Conservation (phyloP, 2,113 vertebrate genomes). For the Lates calcarifer region DNA sequence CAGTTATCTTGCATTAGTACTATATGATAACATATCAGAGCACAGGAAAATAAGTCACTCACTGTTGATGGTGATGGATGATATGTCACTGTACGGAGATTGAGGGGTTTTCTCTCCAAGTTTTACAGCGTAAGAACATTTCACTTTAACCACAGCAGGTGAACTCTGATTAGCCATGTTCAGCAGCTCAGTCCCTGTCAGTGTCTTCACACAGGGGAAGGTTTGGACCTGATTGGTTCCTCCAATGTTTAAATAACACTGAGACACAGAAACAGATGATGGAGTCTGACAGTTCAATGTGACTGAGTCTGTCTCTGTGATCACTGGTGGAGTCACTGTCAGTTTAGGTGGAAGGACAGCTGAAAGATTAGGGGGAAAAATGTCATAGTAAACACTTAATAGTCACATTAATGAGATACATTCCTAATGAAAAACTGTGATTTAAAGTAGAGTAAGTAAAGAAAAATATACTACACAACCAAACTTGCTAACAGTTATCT, state of each 20-base stretch:
- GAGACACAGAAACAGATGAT: background rate
- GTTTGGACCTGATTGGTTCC: fast-evolving
- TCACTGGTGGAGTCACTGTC: background rate
- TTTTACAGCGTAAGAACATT: constrained; percentile 28
- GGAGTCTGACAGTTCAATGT: constrained; percentile 21
- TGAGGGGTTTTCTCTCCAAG: background rate
- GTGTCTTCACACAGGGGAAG: background rate
- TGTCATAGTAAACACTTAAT: no score
- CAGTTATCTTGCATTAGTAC: no score
- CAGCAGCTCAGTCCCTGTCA: constrained; percentile 46
- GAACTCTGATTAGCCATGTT: background rate
- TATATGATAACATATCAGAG: background rate
- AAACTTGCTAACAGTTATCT: no score
- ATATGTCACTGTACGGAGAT: constrained; percentile 10
- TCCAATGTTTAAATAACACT: constrained; percentile 9
- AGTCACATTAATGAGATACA: no score
- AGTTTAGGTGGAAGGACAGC: constrained; percentile 24
- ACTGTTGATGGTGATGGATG: constrained; percentile 27
- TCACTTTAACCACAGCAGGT: constrained; percentile 38
- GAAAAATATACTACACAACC: no score
- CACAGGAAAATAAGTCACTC: constrained; percentile 6
- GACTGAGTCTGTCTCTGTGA: constrained; percentile 21
- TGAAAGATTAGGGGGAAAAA: no score
- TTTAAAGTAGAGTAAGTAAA: no score
- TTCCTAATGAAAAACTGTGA: no score